Base-by-base conservation (phyloP, 2,888 invertebrate species). In the Quadroppia sp. region DNA sequence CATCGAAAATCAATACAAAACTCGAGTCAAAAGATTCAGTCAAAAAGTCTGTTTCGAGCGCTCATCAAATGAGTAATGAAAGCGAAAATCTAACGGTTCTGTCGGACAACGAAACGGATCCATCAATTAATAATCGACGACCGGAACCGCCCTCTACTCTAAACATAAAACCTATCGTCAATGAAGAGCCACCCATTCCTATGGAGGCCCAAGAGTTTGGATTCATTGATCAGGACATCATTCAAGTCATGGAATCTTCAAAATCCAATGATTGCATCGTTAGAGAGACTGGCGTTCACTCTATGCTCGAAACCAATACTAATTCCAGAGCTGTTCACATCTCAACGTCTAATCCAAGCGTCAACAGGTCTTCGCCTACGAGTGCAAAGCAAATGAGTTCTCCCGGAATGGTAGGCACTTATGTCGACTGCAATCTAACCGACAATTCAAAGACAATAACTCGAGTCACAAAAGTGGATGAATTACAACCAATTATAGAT, bases 401-500 rank as follows among this genome's bases (percentile, higher is more conserved):
- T 1, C 20, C 71, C 6, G n/a, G 40, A 23, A 71, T 17, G 48
- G 71, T 71, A 9, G n/a, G 48, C 9, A 71, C 71, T 71, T 53
- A 48, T 32, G 71, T 71, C 25, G 71, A 71, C 25, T 71, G 71
- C 42, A 67, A 67, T 71, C 25, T 32, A 15, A 30, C 50, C 2
- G 45, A 53, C 71, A 71, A 20, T 45, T 84, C 85, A 76, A 86
- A 87, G 77, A 82, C 83, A 83, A 78, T 80, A 64, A 76, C 76
- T 28, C 76, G 76, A 40, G 74, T 78, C 17, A 77, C 78, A 45
- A 78, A 77, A 74, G 70, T 74, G 13, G 75, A 76, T 20, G 78
- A 78, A 71, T 50, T 76, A 20, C 74, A 76, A 42, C 76, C 77
- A 32, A 71, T 76, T 20, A 48, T 72, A 32, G 76, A 77, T 56